These are phyloP conservation scores for Mizuhopecten yessoensis DNA, from an alignment of 1,140 invertebrate genomes.

Conservation along the genomic window DNA sequence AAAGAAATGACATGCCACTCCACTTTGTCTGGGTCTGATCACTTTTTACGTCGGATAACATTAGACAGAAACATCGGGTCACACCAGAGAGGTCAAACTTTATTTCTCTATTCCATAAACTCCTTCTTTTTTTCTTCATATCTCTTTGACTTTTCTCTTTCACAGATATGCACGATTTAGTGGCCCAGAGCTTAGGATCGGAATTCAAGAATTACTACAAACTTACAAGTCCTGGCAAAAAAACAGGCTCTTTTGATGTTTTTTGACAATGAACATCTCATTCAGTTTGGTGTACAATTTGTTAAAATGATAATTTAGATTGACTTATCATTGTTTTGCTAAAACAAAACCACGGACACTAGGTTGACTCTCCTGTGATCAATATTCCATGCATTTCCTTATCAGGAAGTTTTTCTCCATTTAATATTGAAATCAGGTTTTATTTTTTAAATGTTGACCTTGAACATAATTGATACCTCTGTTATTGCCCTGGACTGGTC, in stretches of 20 bases:
- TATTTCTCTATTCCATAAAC: slow-evolving; percentile 4
- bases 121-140: slow-evolving; percentile 28
- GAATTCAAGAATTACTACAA: slow-evolving; percentile 80
- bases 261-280: background rate
- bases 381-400: background rate
- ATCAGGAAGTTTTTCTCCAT: background rate
- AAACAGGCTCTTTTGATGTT: slow-evolving; percentile 58
- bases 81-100: background rate
- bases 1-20: too few relatives aligned
- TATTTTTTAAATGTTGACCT: background rate
- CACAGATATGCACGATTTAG: slow-evolving; percentile 64
- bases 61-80: background rate
- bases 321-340: background rate
- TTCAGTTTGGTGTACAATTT: background rate
- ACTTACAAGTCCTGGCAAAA: slow-evolving; percentile 75
- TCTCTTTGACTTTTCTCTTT: slow-evolving; percentile 49
- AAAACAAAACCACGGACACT: background rate
- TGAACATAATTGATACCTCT: background rate
- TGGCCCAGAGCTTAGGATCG: slow-evolving; percentile 68
- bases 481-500: background rate
- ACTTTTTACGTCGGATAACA: too few relatives aligned
- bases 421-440: background rate
- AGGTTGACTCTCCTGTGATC: background rate
- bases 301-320: slow-evolving; percentile 59
- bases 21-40: too few relatives aligned